Evolutionary conservation across 2,888 invertebrate genomes (phyloP), one percentile per base, ranked within the genome.

Genomic region (Polyploca ridens): DNA sequence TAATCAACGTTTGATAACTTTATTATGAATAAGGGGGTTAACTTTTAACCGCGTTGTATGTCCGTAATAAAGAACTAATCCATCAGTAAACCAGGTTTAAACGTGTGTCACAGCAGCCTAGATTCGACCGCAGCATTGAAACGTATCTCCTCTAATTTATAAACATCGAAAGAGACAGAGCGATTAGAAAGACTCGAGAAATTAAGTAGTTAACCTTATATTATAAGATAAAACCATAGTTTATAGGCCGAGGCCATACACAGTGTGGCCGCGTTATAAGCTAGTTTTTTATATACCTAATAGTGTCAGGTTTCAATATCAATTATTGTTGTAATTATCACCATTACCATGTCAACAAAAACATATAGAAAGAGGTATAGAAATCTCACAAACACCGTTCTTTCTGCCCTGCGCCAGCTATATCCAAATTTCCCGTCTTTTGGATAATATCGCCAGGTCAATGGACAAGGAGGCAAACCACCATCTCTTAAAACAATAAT

Each of bases 201-300:
- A 69, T 64, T 64, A 69, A 69, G 74, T 69, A 58, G 78, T 69
- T 69, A 65, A 68, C 75, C 76, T 73, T 71, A 75, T 70, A 69
- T 49, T 65, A 68, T 67, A 65, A 76, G 69, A 78, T 76, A 76
- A 78, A 78, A 71, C 69, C 69, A 76, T 78, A 69, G 69, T 76
- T 76, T 70, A 78, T 73, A 71, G 69, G 65, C 64, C 78, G 76
- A 71, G 78, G 75, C 65, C 74, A 54, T 35, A 54, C 61, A 65
- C 63, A 33, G 62, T 71, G 68, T 65, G 63, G 69, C 62, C 1
- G 54, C 67, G 66, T 66, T 68, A 76, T 76, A 38, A 71, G 73
- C 44, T 14, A 10, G 44, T 44, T 14, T 44, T 44, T 44, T 44
- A 44, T 14, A 44, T 14, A 14, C 1, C 1, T 14, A 14, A 13